phyloP scores from a whole-genome alignment of 2,113 vertebrate genomes.

The Tetraodon nigroviridis region DNA sequence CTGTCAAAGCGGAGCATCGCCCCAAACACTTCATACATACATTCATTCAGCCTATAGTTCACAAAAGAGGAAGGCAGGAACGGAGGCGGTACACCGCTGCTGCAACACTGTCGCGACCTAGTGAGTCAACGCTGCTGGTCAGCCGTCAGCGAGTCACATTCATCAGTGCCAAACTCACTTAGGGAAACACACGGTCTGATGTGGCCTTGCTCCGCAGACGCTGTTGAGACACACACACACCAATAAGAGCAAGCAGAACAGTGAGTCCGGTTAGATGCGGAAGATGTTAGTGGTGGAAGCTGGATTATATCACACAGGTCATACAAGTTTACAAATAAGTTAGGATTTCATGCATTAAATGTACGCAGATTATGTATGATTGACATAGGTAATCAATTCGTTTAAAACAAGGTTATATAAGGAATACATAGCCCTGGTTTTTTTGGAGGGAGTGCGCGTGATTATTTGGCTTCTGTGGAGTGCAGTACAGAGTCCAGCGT shows the following conservation, averaged over 20 bases:
- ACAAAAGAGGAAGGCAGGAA: constrained; percentile 51
- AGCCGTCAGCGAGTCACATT: constrained; percentile 45
- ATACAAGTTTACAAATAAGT: constrained; percentile 64
- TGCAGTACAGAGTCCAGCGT: constrained; percentile 30
- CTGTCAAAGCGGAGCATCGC: constrained; percentile 70
- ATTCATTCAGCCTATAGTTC: constrained; percentile 73
- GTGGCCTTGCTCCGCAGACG: constrained; percentile 64
- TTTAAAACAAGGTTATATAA: constrained; percentile 67
- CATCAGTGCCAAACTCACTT: constrained; percentile 58
- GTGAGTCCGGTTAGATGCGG: constrained; percentile 37
- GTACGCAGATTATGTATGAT: constrained; percentile 62
- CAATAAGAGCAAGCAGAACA: constrained; percentile 49
- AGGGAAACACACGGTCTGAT: constrained; percentile 63
- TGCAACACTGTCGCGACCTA: constrained; percentile 49
- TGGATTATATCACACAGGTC: constrained; percentile 61
- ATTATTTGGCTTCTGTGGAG: constrained; percentile 45
- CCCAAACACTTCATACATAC: constrained; percentile 78
- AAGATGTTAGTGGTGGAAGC: constrained; percentile 62
- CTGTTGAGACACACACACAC: constrained; percentile 57
- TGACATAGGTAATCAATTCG: constrained; percentile 62
- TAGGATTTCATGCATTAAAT: constrained; percentile 75
- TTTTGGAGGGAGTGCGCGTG: constrained; percentile 25
- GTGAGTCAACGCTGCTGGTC: constrained; percentile 31
- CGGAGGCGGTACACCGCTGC: constrained; percentile 48
- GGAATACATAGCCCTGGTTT: constrained; percentile 61